Evolutionary conservation across 2,888 invertebrate species (phyloP), one percentile per base, ranked within the genome.

Genomic region (Hirudinaria manillensis): DNA sequence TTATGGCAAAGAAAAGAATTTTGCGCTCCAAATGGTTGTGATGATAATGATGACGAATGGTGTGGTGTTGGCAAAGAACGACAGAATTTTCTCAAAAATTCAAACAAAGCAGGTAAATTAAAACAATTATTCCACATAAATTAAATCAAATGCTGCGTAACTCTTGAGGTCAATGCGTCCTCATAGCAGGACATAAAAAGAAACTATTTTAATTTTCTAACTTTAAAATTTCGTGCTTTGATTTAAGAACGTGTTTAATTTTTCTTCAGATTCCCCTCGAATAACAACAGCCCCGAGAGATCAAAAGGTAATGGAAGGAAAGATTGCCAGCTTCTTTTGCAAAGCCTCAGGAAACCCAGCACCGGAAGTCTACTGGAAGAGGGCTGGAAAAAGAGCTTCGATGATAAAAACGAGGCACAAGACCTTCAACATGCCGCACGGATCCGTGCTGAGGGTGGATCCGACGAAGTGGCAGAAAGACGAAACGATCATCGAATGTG

Each of bases 271-370:
- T 90, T 94, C 95, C 78, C 96, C 98, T 79, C 92, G 93, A 88
- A 93, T 99, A 86, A 91, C 93, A 80, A 91, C 92, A 85, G 90
- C 91, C 83, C 98, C 98, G 38, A 90, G 91, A 81, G 93, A 94
- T 87, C 92, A 94, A 86, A 92, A 92, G 83, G 97, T 97, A 77
- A 91, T 92, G 80, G 92, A 92, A 75, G 93, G 92, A 81, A 93
- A 93, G 74, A 92, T 93, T 79, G 95, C 96, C 13, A 93, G 93
- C 67, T 97, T 99, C 89, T 95, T 94, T 88, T 99, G 99, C 88
- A 92, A 92, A 76, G 97, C 96, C 3, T 85, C 86, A 21, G 88
- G 88, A 45, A 87, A 87, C 80, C 89, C 89, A 0, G 89, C 91
- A 76, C 98, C 98, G 0, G 91, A 91, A 81, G 93, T 99, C 82